These are phyloP conservation scores for Ips typographus DNA, from an alignment of 1,140 invertebrate species.

Conservation along the genomic window DNA sequence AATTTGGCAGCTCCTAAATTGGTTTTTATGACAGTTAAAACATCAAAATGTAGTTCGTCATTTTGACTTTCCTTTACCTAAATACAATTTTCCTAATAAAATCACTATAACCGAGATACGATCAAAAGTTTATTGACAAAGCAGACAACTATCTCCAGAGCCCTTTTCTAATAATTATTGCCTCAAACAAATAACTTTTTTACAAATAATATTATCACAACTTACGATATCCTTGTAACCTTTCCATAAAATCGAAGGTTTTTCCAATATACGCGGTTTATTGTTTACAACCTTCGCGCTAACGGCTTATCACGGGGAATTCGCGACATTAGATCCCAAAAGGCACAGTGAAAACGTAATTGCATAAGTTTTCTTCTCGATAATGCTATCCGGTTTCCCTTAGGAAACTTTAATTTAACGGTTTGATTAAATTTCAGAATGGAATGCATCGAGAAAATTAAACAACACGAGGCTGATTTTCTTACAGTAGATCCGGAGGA, in stretches of 20 bases:
- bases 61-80: too few species aligned
- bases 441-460: slow-evolving; percentile 74
- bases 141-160: too few species aligned
- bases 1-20: too few species aligned
- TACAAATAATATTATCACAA: too few species aligned
- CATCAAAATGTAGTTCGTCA: too few species aligned
- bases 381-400: neutral
- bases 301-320: neutral
- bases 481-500: slow-evolving; percentile 80
- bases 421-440: slow-evolving; percentile 53
- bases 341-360: neutral
- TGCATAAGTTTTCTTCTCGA: slow-evolving; percentile 1
- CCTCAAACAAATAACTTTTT: too few species aligned
- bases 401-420: neutral
- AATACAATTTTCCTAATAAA: too few species aligned
- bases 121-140: too few species aligned
- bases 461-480: slow-evolving; percentile 74
- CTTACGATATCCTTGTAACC: neutral
- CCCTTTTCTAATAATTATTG: too few species aligned
- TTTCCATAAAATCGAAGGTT: neutral
- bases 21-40: too few species aligned
- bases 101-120: too few species aligned
- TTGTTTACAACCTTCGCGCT: neutral
- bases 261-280: neutral
- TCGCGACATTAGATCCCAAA: neutral